Evolutionary conservation across 2,113 vertebrate genomes (phyloP).

Genomic region (Heterocephalus glaber): DNA sequence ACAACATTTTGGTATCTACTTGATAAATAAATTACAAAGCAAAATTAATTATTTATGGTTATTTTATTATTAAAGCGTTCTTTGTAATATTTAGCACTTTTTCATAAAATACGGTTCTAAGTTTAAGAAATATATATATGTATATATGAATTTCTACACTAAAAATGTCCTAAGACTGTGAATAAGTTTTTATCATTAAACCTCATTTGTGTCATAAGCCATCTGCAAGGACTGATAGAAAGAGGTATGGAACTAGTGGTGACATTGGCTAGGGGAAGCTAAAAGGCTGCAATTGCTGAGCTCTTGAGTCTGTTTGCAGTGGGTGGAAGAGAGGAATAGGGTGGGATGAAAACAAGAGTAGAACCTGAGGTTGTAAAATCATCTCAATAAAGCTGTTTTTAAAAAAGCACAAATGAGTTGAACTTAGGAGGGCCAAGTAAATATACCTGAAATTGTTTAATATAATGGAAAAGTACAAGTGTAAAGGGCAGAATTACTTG

Average conservation of each 20-base stretch:
- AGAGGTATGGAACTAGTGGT: neutral
- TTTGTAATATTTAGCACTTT: neutral
- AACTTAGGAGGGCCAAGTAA: neutral
- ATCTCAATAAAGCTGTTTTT: neutral
- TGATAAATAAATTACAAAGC: conserved; percentile 4
- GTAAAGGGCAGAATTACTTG: neutral
- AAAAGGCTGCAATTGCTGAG: neutral
- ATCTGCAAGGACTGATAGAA: neutral
- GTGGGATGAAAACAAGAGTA: neutral
- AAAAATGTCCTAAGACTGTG: neutral
- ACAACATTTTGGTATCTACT: neutral
- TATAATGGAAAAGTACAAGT: neutral
- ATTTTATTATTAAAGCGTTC: neutral
- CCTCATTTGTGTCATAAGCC: neutral
- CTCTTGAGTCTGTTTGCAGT: neutral
- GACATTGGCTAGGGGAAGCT: neutral
- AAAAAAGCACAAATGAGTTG: neutral
- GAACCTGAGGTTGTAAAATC: neutral
- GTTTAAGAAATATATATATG: neutral
- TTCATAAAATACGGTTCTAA: neutral
- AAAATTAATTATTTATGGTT: neutral
- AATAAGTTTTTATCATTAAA: neutral
- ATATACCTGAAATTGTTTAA: neutral
- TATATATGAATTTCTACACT: neutral
- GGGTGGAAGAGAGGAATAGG: neutral